phyloP scores from a whole-genome alignment of 2,797 vertebrate genomes.

The Sarcoramphus papa region DNA sequence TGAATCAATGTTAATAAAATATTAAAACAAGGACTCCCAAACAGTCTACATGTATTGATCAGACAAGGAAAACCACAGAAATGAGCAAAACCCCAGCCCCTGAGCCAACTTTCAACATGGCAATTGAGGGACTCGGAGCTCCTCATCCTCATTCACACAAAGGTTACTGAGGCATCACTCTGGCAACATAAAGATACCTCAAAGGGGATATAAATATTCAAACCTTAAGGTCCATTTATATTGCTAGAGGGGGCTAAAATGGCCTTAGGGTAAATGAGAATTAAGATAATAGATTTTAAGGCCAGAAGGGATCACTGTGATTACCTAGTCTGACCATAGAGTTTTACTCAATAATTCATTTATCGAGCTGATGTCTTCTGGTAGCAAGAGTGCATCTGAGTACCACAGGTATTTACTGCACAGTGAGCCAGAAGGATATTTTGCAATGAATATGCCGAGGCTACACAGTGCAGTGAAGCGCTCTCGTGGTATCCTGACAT shows the following conservation, averaged over 20 bases:
- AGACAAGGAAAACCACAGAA: background rate
- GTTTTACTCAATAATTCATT: constrained; percentile 30
- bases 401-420: background rate
- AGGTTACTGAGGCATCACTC: constrained; percentile 10
- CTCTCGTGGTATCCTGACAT: background rate
- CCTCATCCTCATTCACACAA: background rate
- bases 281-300: constrained; percentile 33
- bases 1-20: background rate
- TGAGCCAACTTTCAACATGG: background rate
- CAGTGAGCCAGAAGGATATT: background rate
- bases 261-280: constrained; percentile 14
- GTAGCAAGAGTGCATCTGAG: background rate
- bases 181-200: background rate
- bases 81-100: background rate
- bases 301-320: constrained; percentile 1
- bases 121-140: background rate
- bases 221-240: constrained; percentile 2
- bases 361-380: background rate
- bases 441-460: background rate
- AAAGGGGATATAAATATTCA: constrained; percentile 24
- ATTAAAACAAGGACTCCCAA: background rate
- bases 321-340: background rate
- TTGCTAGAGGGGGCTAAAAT: background rate
- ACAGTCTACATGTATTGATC: background rate
- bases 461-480: background rate